phyloP scores from a whole-genome alignment of 2,888 invertebrate species.

The Automeris io region DNA sequence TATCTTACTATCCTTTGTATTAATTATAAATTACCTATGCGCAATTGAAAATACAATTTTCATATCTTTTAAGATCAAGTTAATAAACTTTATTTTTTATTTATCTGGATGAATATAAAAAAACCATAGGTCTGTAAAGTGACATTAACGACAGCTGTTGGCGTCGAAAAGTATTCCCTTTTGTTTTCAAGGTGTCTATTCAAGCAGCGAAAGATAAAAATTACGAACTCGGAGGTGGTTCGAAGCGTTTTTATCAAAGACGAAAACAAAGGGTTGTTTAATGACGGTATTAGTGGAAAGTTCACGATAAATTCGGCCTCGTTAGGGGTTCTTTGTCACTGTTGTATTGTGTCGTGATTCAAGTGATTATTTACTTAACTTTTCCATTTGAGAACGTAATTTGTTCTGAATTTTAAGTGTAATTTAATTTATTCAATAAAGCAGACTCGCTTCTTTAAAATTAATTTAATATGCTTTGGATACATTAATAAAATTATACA shows the following conservation, averaged over 20 bases:
- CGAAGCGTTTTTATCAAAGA: constrained; percentile 68
- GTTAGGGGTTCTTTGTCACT: constrained; percentile 67
- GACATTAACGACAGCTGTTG: constrained; percentile 37
- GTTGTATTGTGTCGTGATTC: constrained; percentile 59
- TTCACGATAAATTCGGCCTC: constrained; percentile 70
- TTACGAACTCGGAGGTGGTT: constrained; percentile 59
- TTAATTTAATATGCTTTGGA: no score
- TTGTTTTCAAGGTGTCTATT: constrained; percentile 53
- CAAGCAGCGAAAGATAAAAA: constrained; percentile 65
- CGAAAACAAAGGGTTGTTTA: constrained; percentile 73
- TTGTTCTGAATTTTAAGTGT: constrained; percentile 27
- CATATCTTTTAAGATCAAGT: no score
- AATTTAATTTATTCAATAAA: not conserved
- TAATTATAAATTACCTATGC: not conserved
- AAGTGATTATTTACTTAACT: constrained; percentile 43
- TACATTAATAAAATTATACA: no score
- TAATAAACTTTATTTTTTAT: not conserved
- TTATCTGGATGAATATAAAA: constrained; percentile 7
- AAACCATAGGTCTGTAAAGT: constrained; percentile 25
- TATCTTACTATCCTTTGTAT: not conserved
- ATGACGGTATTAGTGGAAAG: constrained; percentile 73
- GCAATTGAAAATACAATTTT: no score
- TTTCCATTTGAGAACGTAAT: constrained; percentile 41
- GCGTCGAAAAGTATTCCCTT: constrained; percentile 49
- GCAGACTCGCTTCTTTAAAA: not conserved